phyloP scores from a whole-genome alignment of 2,113 vertebrate genomes.

The Mystacornis crossleyi region DNA sequence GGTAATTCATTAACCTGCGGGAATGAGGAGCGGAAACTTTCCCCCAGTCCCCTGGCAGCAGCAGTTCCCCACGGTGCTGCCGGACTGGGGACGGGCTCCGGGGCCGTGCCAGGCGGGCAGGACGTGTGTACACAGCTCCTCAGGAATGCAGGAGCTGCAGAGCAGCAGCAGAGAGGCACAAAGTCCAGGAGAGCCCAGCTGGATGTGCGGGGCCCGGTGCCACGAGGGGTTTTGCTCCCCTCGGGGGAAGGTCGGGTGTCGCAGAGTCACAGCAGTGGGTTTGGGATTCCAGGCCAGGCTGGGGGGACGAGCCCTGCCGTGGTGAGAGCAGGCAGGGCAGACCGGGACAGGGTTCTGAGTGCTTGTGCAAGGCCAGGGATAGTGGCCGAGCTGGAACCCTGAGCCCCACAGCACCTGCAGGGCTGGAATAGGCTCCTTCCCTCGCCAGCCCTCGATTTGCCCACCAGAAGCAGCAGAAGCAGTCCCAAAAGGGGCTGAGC shows the following conservation, averaged over 20 bases:
- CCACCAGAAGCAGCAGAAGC: neutral
- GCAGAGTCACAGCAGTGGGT: fast-evolving
- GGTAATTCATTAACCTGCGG: slow-evolving; percentile 45
- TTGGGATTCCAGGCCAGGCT: neutral
- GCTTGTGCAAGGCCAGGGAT: neutral
- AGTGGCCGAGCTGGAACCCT: neutral
- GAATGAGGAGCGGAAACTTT: neutral
- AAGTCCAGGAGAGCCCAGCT: neutral
- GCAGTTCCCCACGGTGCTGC: neutral
- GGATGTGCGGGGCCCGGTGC: neutral
- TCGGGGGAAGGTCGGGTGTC: fast-evolving
- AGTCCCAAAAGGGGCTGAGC: neutral
- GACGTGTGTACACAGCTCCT: neutral
- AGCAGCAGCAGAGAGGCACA: neutral
- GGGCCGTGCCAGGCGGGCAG: neutral
- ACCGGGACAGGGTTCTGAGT: fast-evolving
- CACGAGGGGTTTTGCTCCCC: neutral
- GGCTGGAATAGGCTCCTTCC: neutral
- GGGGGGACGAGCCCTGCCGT: fast-evolving
- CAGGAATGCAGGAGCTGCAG: neutral
- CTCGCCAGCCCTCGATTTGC: neutral
- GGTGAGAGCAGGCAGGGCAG: neutral
- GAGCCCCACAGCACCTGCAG: neutral
- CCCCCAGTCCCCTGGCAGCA: neutral
- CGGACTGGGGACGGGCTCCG: neutral